A percentile compares a stretch with the other conserved stretches of the same genome.
Evolutionary conservation across 2,888 invertebrate genomes (phyloP).

Genomic region (Drosophila neotestacea): DNA sequence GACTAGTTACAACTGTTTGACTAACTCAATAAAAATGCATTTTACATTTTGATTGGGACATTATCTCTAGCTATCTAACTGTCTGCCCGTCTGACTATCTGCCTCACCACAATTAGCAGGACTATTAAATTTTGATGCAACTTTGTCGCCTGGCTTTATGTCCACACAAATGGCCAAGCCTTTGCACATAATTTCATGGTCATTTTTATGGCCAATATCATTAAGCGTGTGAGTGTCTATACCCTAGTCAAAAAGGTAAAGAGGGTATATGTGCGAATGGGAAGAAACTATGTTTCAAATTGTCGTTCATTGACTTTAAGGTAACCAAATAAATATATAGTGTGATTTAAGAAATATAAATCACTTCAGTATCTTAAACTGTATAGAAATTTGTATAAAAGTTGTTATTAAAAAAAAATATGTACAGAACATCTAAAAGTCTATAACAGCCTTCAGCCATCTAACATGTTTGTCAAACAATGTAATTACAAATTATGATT

Average conservation of each 20-base stretch:
- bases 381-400: too few relatives aligned
- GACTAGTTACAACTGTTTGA: slow-evolving; percentile 43
- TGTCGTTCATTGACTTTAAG: too few relatives aligned
- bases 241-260: slow-evolving; percentile 1
- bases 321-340: too few relatives aligned
- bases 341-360: too few relatives aligned
- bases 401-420: too few relatives aligned
- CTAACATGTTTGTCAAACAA: slow-evolving; percentile 44
- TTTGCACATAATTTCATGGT: slow-evolving; percentile 33
- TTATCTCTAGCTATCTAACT: slow-evolving; percentile 45
- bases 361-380: too few relatives aligned
- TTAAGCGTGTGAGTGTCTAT: slow-evolving; percentile 24
- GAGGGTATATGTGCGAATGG: not conserved
- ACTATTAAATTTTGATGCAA: slow-evolving; percentile 49
- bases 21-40: slow-evolving; percentile 72
- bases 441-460: too few relatives aligned
- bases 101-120: slow-evolving; percentile 49
- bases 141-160: slow-evolving; percentile 47
- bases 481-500: slow-evolving; percentile 68
- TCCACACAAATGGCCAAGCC: slow-evolving; percentile 37
- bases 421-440: slow-evolving; percentile 23
- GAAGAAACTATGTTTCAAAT: not conserved
- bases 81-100: slow-evolving; percentile 16
- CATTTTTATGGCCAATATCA: slow-evolving; percentile 49
- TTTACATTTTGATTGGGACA: slow-evolving; percentile 70